phyloP scores from a whole-genome alignment of 2,113 vertebrate species.

The Halichoerus grypus region DNA sequence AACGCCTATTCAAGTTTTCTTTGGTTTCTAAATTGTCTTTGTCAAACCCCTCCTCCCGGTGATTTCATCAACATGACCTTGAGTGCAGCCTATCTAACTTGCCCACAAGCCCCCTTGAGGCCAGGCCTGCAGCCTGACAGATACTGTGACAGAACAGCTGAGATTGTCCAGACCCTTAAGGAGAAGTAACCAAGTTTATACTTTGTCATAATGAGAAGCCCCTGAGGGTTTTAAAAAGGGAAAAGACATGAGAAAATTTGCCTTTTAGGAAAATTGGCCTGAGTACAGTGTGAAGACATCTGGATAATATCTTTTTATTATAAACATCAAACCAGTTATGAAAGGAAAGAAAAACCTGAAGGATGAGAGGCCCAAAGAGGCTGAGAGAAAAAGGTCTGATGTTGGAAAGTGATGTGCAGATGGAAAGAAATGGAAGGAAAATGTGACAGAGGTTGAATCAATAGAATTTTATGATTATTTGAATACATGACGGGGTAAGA shows the following conservation, averaged over 20 bases:
- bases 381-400: not conserved
- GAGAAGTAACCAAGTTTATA: slow-evolving; percentile 32
- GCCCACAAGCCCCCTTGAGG: not conserved
- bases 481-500: not conserved
- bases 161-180: slow-evolving; percentile 18
- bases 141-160: not conserved
- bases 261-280: not conserved
- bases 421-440: not conserved
- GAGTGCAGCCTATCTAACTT: not conserved
- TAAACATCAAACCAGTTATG: slow-evolving; percentile 44
- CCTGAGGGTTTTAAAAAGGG: slow-evolving; percentile 38
- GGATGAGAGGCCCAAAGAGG: not conserved
- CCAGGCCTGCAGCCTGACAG: not conserved
- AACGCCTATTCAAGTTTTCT: not conserved
- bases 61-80: not conserved
- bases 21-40: not conserved
- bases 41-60: not conserved
- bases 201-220: not conserved
- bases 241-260: not conserved
- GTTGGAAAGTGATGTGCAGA: not conserved
- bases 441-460: not conserved
- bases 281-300: slow-evolving; percentile 32
- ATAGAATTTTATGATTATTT: not conserved
- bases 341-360: slow-evolving; percentile 44
- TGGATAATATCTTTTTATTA: slow-evolving; percentile 47